Evolutionary conservation across 35 echinoderm and acorn worm genomes (phyloP).

Genomic region (Amphiura filiformis): DNA sequence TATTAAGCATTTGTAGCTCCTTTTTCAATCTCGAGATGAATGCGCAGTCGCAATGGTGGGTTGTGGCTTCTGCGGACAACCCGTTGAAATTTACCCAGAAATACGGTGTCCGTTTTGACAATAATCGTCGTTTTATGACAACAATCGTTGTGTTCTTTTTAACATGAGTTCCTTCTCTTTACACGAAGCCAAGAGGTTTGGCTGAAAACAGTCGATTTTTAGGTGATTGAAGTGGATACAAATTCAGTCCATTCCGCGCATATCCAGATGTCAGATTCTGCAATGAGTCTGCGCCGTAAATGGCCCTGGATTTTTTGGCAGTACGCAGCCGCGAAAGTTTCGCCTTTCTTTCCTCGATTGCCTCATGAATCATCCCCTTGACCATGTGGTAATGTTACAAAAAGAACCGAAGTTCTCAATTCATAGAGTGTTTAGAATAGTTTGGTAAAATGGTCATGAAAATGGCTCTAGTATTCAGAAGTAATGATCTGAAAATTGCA

Average conservation of each 20-base stretch:
- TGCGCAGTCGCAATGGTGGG: background rate
- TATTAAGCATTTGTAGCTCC: too few species aligned
- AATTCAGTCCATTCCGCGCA: background rate
- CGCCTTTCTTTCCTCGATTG: background rate
- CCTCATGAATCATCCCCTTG: background rate
- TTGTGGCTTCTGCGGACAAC: background rate
- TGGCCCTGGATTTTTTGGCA: background rate
- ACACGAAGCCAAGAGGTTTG: background rate
- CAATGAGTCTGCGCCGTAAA: background rate
- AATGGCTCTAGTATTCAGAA: too few species aligned
- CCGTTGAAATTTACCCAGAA: background rate
- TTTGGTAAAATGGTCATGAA: too few species aligned
- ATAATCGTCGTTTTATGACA: background rate
- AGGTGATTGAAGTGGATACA: background rate
- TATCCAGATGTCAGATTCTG: background rate
- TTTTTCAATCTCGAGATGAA: too few species aligned
- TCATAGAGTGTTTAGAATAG: too few species aligned
- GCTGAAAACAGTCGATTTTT: background rate
- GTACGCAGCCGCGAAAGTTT: slow-evolving; percentile 9
- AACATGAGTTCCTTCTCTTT: background rate
- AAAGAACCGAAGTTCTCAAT: too few species aligned
- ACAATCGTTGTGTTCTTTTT: background rate
- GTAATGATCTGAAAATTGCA: too few species aligned
- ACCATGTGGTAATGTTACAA: background rate
- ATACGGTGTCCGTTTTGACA: background rate